phyloP scores from a whole-genome alignment of 1,140 invertebrate genomes.

The Drosophila melanogaster region Release_6_plus_ISO1_MT NC_004354.4:16372501-16373000 shows the following conservation, averaged over 20 bases:
- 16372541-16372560: constrained; percentile 16
- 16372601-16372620: constrained; percentile 68
- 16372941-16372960: constrained; percentile 28
- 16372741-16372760: constrained; percentile 62
- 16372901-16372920: constrained; percentile 51
- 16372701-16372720: constrained; percentile 16
- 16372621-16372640: constrained; percentile 32
- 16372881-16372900: constrained; percentile 79
- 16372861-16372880: constrained; percentile 80
- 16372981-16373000: constrained; percentile 22
- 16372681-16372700: constrained; percentile 1
- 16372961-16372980: constrained; percentile 4
- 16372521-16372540: constrained; percentile 23
- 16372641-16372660: constrained; percentile 11
- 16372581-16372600: constrained; percentile 54
- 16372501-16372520: constrained; percentile 27
- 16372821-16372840: constrained; percentile 57
- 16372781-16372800: constrained; percentile 21
- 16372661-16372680: not conserved
- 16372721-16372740: constrained; percentile 46
- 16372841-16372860: constrained; percentile 79
- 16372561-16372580: constrained; percentile 60
- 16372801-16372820: constrained; percentile 75
- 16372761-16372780: constrained; percentile 13
- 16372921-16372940: constrained; percentile 21